Evolutionary conservation across 2,888 invertebrate genomes (phyloP), one percentile per base, ranked within the genome.

Genomic region (Lithophane socia): DNA sequence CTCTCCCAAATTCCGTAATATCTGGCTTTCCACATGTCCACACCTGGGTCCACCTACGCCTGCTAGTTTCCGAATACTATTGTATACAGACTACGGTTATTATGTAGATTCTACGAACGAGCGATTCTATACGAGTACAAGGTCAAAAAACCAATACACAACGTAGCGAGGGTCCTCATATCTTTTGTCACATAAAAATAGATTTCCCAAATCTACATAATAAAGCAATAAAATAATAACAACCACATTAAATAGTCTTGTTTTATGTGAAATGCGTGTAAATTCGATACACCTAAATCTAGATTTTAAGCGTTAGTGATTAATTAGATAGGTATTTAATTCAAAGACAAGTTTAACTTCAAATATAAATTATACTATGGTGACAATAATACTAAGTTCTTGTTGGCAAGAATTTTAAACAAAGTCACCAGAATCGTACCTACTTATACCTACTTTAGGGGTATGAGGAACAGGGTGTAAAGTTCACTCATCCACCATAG

Each of bases 191-290:
- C 9, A 9, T 37, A 58, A 64, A 83, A 52, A 68, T 52, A 83
- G 56, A 64, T 29, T 47, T 60, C 13, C 2, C 12, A n/a, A 10
- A 76, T 79, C 47, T 18, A 24, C 78, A 79, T 83, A 83, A 42
- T 65, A 80, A 29, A 83, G 68, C 64, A 68, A 79, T 83, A 83
- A 80, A 80, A 83, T 52, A 64, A 47, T 83, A 68, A 79, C 83
- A 78, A 64, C 21, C 44, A 18, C 10, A 82, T 54, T 54, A 66
- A 76, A 44, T 37, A 18, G 44, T 24, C 47, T 75, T 75, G 44
- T 77, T 73, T 47, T 65, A 13, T 56, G 16, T 13, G 13, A n/a
- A 75, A 52, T 24, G 37, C 29, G 24, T 66, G n/a, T 42, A 10
- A 63, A 52, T 52, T 52, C 9, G 12, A 56, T 47, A 21, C 10